Evolutionary conservation across 64 coral and sea anemone genomes (phyloP).

Genomic region (Montipora efflorescens): DNA sequence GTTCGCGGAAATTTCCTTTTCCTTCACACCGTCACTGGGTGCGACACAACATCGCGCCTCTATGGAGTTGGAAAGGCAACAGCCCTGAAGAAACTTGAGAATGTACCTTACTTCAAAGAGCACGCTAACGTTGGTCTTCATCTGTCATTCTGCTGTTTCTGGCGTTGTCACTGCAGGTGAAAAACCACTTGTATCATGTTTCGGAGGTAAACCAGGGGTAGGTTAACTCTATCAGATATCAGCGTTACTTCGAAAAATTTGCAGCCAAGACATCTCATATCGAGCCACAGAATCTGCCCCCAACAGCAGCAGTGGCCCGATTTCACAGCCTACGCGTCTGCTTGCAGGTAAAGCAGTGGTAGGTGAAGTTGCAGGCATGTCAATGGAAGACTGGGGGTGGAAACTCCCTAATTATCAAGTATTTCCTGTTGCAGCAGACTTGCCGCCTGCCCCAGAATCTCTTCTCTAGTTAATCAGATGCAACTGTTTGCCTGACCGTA

Average conservation of each 20-base stretch:
- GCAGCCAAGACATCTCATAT: conserved; percentile 5
- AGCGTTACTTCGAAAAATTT: conserved; percentile 39
- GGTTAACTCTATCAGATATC: conserved; percentile 16
- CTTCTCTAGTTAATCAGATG: conserved; percentile 46
- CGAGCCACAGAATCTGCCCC: conserved; percentile 5
- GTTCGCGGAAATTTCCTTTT: no score
- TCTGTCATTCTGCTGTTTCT: no score
- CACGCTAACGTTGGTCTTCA: no score
- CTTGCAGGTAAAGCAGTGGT: conserved; percentile 40
- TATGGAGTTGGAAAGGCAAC: no score
- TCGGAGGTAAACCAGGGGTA: not conserved
- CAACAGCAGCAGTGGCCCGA: not conserved
- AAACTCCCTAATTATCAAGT: conserved; percentile 13
- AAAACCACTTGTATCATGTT: conserved; percentile 16
- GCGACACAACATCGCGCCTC: no score
- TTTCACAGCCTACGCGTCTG: conserved; percentile 41
- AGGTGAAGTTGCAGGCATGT: conserved; percentile 9
- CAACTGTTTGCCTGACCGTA: conserved; percentile 39
- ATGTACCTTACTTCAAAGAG: no score
- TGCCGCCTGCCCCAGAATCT: conserved; percentile 36
- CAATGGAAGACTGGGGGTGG: conserved; percentile 30
- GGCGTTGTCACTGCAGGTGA: conserved; percentile 31
- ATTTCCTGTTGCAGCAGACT: conserved; percentile 10
- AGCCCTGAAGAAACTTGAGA: no score
- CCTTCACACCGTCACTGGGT: no score